Evolutionary conservation across 2,797 vertebrate species (phyloP).

Genomic region (Liasis olivaceus): DNA sequence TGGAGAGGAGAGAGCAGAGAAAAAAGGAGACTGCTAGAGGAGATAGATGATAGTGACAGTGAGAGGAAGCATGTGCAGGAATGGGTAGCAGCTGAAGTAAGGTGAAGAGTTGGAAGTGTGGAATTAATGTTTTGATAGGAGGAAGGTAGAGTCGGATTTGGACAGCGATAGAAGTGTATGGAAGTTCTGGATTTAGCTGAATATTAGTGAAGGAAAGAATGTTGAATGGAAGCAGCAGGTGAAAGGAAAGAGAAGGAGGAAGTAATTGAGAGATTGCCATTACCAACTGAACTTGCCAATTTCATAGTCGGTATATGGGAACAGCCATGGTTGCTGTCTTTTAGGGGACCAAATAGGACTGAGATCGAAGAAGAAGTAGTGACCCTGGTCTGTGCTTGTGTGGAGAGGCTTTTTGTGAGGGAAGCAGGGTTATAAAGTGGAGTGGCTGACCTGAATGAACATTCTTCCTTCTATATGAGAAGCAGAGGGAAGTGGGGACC

Average conservation of each 20-base stretch:
- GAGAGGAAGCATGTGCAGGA: neutral
- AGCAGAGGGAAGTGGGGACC: neutral
- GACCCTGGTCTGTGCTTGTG: neutral
- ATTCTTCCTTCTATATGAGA: neutral
- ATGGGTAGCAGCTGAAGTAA: neutral
- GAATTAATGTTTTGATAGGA: neutral
- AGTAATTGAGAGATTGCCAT: neutral
- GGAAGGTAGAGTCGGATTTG: neutral
- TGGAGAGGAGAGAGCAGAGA: neutral
- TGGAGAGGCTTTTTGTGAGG: neutral
- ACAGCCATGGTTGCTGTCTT: neutral
- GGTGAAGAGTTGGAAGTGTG: neutral
- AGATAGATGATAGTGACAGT: neutral
- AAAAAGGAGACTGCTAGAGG: neutral
- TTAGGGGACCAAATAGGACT: neutral
- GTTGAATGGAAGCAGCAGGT: neutral
- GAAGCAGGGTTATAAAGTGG: neutral
- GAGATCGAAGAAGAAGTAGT: neutral
- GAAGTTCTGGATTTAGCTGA: neutral
- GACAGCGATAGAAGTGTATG: neutral
- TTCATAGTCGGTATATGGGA: neutral
- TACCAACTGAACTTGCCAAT: neutral
- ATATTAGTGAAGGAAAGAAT: neutral
- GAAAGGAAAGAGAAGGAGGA: neutral
- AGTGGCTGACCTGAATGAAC: neutral